Evolutionary conservation across 2,797 vertebrate species (phyloP), one percentile per base, ranked within the genome.

Genomic region (Acomys russatus): DNA sequence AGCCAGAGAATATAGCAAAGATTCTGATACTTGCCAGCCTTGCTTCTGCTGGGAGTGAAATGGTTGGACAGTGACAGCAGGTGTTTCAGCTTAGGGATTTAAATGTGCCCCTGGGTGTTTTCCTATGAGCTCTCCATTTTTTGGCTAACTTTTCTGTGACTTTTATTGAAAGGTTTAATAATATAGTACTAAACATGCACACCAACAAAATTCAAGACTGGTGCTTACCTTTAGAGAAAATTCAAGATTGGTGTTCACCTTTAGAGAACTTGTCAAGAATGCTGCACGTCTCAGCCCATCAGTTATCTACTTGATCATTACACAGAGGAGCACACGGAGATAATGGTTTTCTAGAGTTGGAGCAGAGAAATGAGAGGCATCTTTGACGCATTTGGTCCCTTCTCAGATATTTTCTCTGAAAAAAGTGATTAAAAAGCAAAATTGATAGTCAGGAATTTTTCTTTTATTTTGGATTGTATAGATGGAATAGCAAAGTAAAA

Each of bases 31-130:
- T 85, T 79, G n/a, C 28, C 89, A 82, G 64, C 20, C 82, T 88
- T 54, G 61, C 82, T 96, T 96, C 88, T 73, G 9, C 68, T 86
- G 56, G 79, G 20, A 78, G 15, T 90, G 74, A 35, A 85, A 23
- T 85, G 76, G 49, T 68, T 90, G 89, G 56, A 66, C 49, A 74
- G 10, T 78, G 66, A 68, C 38, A 38, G 30, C 66, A 23, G 15
- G 8, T 86, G 25, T 68, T 94, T 92, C 23, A 15, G 5, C 85
- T 22, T 79, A 71, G 61, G 14, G 8, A 4, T 63, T 83, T 96
- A 87, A 77, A n/a, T 89, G 56, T 96, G 51, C 59, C 25, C 33
- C 76, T 92, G 95, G 25, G 3, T 79, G 66, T 73, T 94, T 93
- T 90, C 74, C 78, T 66, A 83, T 11, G 12, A 14, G 33, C 59